phyloP scores from a whole-genome alignment of 2,888 invertebrate species.

The Watsonalla binaria region DNA sequence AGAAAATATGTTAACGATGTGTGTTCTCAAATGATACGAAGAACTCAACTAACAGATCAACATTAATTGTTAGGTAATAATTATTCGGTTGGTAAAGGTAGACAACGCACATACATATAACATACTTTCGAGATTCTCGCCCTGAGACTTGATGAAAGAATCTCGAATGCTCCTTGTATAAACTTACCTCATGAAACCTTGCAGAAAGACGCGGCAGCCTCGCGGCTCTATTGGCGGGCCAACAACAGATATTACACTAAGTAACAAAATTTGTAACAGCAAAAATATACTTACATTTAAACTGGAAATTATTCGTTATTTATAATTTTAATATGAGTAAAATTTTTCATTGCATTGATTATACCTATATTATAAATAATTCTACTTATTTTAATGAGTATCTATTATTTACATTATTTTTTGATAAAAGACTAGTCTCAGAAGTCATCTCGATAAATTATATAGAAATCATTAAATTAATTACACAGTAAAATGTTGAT shows the following conservation, averaged over 20 bases:
- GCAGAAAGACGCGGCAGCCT: no score
- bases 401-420: conserved; percentile 71
- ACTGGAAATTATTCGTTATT: conserved; percentile 38
- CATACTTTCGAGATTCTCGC: no score
- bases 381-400: conserved; percentile 71
- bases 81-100: no score
- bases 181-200: no score
- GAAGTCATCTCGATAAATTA: conserved; percentile 23
- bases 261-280: conserved; percentile 30
- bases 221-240: no score
- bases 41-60: no score
- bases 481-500: not conserved
- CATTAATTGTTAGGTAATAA: no score
- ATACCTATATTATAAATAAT: conserved; percentile 58
- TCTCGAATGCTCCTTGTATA: no score
- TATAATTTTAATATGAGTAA: conserved; percentile 47
- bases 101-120: no score
- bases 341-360: conserved; percentile 48
- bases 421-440: conserved; percentile 68
- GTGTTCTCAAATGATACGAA: no score
- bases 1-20: no score
- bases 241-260: not conserved
- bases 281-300: conserved; percentile 8
- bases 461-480: not conserved
- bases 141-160: no score